Evolutionary conservation across 2,113 vertebrate genomes (phyloP).

Genomic region (Microtus richardsoni): DNA sequence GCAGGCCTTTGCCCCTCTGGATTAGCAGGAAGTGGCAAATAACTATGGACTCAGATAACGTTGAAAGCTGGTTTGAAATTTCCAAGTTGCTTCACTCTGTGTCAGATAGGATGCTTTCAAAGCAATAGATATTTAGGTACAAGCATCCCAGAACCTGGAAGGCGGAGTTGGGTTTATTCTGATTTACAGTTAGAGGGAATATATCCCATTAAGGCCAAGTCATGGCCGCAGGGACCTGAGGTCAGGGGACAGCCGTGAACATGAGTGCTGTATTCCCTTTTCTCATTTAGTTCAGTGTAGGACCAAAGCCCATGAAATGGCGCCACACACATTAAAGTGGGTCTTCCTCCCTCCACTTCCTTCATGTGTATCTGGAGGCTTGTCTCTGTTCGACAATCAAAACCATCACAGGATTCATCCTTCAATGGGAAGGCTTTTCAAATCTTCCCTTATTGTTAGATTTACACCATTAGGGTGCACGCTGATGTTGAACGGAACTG

Average conservation of each 20-base stretch:
- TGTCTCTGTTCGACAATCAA: not conserved
- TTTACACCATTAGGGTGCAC: not conserved
- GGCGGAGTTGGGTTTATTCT: not conserved
- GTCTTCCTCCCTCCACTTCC: not conserved
- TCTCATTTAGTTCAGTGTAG: not conserved
- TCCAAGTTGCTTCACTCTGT: not conserved
- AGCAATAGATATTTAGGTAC: not conserved
- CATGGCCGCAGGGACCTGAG: not conserved
- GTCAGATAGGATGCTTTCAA: not conserved
- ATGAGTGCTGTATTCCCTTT: not conserved
- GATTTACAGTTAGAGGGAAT: not conserved
- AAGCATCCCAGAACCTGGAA: not conserved
- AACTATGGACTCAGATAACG: not conserved
- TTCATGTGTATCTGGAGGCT: not conserved
- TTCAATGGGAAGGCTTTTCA: not conserved
- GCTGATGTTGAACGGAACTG: not conserved
- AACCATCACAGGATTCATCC: not conserved
- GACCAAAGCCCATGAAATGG: not conserved
- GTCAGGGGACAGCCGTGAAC: not conserved
- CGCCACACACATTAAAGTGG: not conserved
- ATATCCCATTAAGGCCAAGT: no score
- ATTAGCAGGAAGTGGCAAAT: not conserved
- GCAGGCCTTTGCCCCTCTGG: not conserved
- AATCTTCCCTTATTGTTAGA: not conserved
- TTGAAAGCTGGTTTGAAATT: slow-evolving; percentile 8